Conservation (phyloP, 2,888 invertebrate genomes). For the Gisinianus flammeolus region DNA sequence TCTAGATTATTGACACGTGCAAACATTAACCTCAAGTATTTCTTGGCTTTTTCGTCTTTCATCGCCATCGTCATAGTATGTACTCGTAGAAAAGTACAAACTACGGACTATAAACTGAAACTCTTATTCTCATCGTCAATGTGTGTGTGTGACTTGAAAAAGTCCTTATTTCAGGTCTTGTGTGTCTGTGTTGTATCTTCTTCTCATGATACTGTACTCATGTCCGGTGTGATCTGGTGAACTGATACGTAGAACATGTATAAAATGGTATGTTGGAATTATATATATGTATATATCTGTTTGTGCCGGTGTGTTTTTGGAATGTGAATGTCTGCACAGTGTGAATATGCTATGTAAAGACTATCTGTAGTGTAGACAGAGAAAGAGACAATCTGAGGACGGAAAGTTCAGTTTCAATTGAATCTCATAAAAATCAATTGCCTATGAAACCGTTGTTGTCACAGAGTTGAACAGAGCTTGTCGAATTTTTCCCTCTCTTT, state of each 20-base stretch:
- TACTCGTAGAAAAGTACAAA: not conserved
- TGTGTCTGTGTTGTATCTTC: not conserved
- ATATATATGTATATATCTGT: constrained; percentile 2
- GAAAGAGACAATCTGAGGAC: not conserved
- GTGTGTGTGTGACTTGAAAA: not conserved
- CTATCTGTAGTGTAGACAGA: not conserved
- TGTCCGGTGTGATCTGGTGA: too few relatives aligned
- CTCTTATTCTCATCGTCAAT: not conserved
- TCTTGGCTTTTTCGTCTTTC: not conserved
- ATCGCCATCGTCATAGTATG: too few relatives aligned
- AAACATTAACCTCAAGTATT: constrained; percentile 26
- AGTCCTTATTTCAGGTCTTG: not conserved
- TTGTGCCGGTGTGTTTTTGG: too few relatives aligned
- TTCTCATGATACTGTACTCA: not conserved
- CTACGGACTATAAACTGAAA: not conserved
- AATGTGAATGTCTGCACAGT: not conserved
- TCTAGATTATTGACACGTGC: too few relatives aligned
- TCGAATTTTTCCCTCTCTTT: constrained; percentile 1
- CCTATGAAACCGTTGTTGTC: constrained; percentile 34
- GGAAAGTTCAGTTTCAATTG: constrained; percentile 12
- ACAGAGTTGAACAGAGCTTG: constrained; percentile 13
- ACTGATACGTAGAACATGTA: not conserved
- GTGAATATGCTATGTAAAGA: not conserved
- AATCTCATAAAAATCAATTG: constrained; percentile 35
- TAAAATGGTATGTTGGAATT: not conserved